These are phyloP conservation scores for Ariolimax columbianus DNA, from an alignment of 2,888 invertebrate genomes.

Conservation along the genomic window DNA sequence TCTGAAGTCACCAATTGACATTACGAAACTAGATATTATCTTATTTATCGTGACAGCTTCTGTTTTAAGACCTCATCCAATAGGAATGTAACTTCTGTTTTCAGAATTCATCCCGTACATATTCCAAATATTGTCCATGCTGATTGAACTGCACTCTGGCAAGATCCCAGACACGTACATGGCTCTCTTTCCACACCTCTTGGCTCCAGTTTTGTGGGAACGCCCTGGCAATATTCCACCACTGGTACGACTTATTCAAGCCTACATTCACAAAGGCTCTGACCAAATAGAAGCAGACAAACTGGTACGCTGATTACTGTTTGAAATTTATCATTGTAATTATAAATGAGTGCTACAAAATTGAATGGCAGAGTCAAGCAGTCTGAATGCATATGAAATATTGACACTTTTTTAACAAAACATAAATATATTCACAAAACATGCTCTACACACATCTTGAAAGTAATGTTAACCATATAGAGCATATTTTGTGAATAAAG, in stretches of 20 bases:
- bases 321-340: neutral
- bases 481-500: no score
- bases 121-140: constrained; percentile 95
- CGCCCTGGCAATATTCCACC: constrained; percentile 95
- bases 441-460: no score
- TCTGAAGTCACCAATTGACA: no score
- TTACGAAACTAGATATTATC: no score
- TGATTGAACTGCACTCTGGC: constrained; percentile 84
- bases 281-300: constrained; percentile 82
- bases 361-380: no score
- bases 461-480: no score
- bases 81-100: constrained; percentile 60
- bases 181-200: constrained; percentile 91
- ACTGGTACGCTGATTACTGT: constrained; percentile 60
- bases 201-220: constrained; percentile 95
- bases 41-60: no score
- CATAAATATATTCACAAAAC: no score
- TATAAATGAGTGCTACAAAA: no score
- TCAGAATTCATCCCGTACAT: constrained; percentile 98
- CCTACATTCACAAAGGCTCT: constrained; percentile 88
- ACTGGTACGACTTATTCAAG: constrained; percentile 92
- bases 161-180: constrained; percentile 88
- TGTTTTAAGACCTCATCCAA: no score
- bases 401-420: no score
- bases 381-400: no score